Conservation (phyloP, 2,888 invertebrate genomes). For the Muscina levida region DNA sequence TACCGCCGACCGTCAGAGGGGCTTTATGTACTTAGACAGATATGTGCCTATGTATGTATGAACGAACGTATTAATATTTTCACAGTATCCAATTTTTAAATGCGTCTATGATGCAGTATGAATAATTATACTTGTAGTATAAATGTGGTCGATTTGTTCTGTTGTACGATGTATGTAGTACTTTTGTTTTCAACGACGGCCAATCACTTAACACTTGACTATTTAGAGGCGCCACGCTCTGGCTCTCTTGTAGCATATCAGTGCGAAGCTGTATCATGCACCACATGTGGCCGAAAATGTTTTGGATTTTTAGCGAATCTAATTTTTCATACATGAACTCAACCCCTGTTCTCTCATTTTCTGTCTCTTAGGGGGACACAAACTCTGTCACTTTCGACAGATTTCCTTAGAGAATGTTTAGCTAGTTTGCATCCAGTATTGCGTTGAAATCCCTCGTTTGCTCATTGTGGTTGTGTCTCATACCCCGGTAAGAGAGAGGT, state of each 20-base stretch:
- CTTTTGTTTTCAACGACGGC: constrained; percentile 15
- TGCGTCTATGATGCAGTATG: constrained; percentile 15
- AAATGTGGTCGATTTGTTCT: constrained; percentile 43
- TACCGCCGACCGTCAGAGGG: constrained; percentile 39
- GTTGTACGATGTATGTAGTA: constrained; percentile 3
- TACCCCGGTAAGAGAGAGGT: not conserved
- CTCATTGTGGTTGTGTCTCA: not conserved
- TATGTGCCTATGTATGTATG: no score
- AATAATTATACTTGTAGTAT: constrained; percentile 44
- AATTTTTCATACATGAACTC: constrained; percentile 40
- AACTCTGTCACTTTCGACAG: constrained; percentile 28
- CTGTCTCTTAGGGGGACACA: no score
- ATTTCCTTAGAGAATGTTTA: constrained; percentile 12
- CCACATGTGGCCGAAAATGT: constrained; percentile 25
- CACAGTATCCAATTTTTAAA: not conserved
- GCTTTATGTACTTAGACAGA: not conserved
- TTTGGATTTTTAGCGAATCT: constrained; percentile 47
- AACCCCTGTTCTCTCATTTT: not conserved
- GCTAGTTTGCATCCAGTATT: not conserved
- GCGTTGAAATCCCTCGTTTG: constrained; percentile 2
- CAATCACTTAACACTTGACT: constrained; percentile 62
- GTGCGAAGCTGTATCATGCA: constrained; percentile 17
- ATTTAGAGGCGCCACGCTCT: constrained; percentile 55
- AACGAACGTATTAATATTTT: constrained; percentile 15
- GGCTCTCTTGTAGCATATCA: not conserved